A percentile compares a stretch with the other conserved stretches of the same genome.
Evolutionary conservation across 2,113 vertebrate genomes (phyloP).

Genomic region (Trogon melanurus): DNA sequence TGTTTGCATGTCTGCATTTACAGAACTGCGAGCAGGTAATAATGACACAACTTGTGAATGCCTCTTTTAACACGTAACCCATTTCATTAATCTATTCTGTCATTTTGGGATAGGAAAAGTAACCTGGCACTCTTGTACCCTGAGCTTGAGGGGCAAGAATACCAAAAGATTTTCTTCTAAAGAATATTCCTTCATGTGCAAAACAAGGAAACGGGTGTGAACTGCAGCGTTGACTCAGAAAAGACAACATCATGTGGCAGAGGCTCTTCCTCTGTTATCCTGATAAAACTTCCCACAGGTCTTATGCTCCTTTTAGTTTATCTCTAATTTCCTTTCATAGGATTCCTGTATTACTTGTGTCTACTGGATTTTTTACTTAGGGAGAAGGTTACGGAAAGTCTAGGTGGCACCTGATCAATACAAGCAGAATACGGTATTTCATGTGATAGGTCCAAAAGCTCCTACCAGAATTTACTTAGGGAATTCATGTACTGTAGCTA

Average conservation of each 20-base stretch:
- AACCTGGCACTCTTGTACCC: not conserved
- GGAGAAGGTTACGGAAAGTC: not conserved
- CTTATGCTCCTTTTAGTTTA: not conserved
- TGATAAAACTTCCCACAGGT: not conserved
- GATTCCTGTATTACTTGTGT: not conserved
- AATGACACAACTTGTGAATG: not conserved
- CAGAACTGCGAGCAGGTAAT: not conserved
- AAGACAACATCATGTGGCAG: not conserved
- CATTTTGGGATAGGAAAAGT: not conserved
- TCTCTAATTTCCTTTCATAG: not conserved
- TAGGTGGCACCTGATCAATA: not conserved
- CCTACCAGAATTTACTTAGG: not conserved
- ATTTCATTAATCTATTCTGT: not conserved
- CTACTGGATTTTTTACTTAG: not conserved
- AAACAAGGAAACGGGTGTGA: not conserved
- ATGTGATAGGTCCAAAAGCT: not conserved
- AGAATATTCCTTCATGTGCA: not conserved
- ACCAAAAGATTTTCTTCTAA: not conserved
- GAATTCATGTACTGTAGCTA: not conserved
- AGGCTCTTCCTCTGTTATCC: not conserved
- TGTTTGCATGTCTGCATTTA: not conserved
- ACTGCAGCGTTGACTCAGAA: not conserved
- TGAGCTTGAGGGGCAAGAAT: not conserved
- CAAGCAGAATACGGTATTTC: not conserved
- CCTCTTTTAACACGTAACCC: not conserved